phyloP scores from a whole-genome alignment of 2,113 vertebrate species.

The Hucho hucho region DNA sequence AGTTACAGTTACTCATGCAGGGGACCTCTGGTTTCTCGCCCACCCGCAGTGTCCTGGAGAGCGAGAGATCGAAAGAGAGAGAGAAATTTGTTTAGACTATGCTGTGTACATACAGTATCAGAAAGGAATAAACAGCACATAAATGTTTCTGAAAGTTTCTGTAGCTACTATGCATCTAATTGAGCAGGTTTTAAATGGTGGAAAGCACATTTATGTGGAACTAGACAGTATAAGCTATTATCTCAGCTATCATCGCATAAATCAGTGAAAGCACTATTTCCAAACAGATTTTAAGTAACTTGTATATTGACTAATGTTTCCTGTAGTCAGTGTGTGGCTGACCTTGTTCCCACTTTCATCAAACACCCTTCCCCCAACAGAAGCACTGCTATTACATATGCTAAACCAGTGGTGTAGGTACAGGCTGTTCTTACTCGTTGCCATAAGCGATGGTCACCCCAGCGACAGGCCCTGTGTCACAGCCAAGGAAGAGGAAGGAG shows the following conservation, averaged over 20 bases:
- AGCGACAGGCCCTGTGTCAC: constrained; percentile 92
- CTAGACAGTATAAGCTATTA: too few species aligned
- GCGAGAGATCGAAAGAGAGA: too few species aligned
- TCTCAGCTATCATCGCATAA: too few species aligned
- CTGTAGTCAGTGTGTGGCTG: not conserved
- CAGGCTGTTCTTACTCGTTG: constrained; percentile 82
- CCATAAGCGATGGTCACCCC: constrained; percentile 89
- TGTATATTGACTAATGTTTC: not conserved
- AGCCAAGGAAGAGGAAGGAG: constrained; percentile 97
- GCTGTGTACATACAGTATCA: not conserved
- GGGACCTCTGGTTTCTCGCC: constrained; percentile 80
- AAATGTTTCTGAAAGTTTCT: too few species aligned
- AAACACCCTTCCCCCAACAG: not conserved
- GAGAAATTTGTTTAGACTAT: not conserved
- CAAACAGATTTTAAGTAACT: not conserved
- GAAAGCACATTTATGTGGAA: not conserved
- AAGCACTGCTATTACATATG: not conserved
- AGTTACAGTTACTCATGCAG: constrained; percentile 93
- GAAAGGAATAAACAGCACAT: not conserved
- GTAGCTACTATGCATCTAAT: too few species aligned
- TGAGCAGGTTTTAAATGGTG: constrained; percentile 1
- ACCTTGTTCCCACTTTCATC: not conserved
- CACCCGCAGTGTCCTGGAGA: constrained; percentile 77
- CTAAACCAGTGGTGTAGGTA: constrained; percentile 15
- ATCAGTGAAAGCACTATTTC: too few species aligned